Conservation (phyloP, 2,797 vertebrate genomes). For the Microctenopoma lineatum region DNA sequence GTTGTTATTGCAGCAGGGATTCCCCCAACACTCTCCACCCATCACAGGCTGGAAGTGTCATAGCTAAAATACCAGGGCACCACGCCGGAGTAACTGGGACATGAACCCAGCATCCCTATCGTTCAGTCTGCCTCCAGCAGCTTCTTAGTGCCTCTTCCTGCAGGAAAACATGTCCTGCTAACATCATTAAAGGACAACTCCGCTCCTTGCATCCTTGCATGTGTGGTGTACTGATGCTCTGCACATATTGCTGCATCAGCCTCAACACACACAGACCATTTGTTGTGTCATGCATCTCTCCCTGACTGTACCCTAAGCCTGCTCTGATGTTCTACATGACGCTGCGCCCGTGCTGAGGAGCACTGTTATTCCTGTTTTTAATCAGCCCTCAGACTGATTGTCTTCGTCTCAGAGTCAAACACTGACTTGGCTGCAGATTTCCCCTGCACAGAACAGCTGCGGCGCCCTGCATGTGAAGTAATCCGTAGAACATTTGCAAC, state of each 20-base stretch:
- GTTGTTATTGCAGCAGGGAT: conserved; percentile 82
- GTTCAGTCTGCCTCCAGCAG: conserved; percentile 13
- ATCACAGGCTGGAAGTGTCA: conserved; percentile 36
- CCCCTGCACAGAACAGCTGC: neutral
- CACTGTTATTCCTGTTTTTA: conserved; percentile 35
- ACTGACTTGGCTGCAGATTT: conserved; percentile 37
- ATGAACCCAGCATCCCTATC: conserved; percentile 22
- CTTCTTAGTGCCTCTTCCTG: conserved; percentile 23
- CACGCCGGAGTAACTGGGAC: conserved; percentile 23
- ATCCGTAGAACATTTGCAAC: conserved; percentile 9
- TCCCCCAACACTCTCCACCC: conserved; percentile 50
- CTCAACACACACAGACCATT: conserved; percentile 12
- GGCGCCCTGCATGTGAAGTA: neutral
- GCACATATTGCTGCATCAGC: conserved; percentile 41
- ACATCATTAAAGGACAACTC: conserved; percentile 35
- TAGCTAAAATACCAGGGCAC: conserved; percentile 41
- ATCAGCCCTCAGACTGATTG: conserved; percentile 14
- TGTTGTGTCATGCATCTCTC: conserved; percentile 1
- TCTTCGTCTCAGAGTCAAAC: neutral
- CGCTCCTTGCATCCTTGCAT: conserved; percentile 8
- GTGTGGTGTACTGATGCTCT: neutral
- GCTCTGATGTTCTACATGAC: conserved; percentile 22
- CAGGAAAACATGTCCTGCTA: conserved; percentile 37
- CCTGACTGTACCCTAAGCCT: conserved; percentile 1
- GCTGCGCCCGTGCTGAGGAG: conserved; percentile 19